Conservation (phyloP, 2,888 invertebrate species). For the Macrophya annulata region DNA sequence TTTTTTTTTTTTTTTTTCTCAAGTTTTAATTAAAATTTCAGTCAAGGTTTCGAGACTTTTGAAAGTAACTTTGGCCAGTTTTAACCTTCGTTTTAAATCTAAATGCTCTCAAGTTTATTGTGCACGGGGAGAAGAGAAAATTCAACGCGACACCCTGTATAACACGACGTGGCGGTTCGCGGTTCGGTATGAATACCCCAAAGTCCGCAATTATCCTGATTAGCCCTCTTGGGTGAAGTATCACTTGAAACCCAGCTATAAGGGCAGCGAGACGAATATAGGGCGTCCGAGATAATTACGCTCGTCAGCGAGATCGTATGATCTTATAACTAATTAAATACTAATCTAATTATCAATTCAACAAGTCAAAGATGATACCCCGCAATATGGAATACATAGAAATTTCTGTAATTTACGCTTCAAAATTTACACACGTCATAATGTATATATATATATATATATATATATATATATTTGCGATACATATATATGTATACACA, state of each 20-base stretch:
- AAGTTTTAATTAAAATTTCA: background rate
- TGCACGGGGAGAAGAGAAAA: background rate
- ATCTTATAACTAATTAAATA: conserved; percentile 47
- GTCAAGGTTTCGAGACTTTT: background rate
- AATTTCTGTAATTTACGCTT: background rate
- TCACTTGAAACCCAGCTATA: conserved; percentile 31
- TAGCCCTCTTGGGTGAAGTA: conserved; percentile 44
- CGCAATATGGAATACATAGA: background rate
- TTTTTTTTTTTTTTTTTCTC: background rate
- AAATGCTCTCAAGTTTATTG: background rate
- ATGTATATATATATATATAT: background rate
- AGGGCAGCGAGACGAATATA: conserved; percentile 38
- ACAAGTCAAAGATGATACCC: conserved; percentile 8
- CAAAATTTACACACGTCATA: background rate
- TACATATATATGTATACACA: background rate
- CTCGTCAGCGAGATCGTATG: conserved; percentile 49
- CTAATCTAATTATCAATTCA: conserved; percentile 48
- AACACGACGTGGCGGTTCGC: conserved; percentile 19
- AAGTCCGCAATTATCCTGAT: conserved; percentile 54
- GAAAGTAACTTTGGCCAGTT: background rate
- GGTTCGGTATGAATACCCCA: conserved; percentile 50
- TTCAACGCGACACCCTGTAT: conserved; percentile 24
- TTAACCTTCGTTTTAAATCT: too few species aligned
- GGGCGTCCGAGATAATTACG: conserved; percentile 52
- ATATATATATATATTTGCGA: background rate